phyloP scores from a whole-genome alignment of 2,888 invertebrate species.

The Gisinianus flammeolus region DNA sequence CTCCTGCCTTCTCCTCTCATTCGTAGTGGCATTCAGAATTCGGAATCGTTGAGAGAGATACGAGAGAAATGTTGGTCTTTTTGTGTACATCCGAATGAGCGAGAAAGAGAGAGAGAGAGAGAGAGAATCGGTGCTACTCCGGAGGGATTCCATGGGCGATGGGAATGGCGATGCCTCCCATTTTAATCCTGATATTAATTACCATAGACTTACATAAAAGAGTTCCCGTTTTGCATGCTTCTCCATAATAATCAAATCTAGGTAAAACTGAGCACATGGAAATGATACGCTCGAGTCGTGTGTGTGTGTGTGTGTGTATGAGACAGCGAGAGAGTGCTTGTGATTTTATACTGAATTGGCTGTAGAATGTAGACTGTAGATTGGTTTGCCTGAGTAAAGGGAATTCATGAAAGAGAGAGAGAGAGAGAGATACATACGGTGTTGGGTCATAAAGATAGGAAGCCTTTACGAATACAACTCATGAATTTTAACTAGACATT shows the following conservation, averaged over 20 bases:
- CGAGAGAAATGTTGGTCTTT: no score
- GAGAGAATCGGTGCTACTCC: background rate
- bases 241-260: conserved; percentile 21
- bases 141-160: conserved; percentile 12
- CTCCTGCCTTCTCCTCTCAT: background rate
- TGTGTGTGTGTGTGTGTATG: no score
- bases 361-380: background rate
- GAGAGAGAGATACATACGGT: background rate
- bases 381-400: no score
- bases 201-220: conserved; percentile 4
- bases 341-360: background rate
- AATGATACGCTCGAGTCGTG: no score
- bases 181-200: conserved; percentile 23
- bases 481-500: conserved; percentile 39
- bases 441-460: conserved; percentile 27
- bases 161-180: background rate
- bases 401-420: no score
- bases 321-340: no score
- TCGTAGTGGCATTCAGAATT: background rate
- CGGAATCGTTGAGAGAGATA: no score
- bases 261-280: conserved; percentile 8
- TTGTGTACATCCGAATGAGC: background rate
- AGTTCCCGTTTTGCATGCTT: conserved; percentile 11
- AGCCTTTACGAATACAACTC: conserved; percentile 15
- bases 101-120: background rate